Evolutionary conservation across 1,140 invertebrate species (phyloP), one percentile per base, ranked within the genome.

Genomic region (Brachionus rubens): DNA sequence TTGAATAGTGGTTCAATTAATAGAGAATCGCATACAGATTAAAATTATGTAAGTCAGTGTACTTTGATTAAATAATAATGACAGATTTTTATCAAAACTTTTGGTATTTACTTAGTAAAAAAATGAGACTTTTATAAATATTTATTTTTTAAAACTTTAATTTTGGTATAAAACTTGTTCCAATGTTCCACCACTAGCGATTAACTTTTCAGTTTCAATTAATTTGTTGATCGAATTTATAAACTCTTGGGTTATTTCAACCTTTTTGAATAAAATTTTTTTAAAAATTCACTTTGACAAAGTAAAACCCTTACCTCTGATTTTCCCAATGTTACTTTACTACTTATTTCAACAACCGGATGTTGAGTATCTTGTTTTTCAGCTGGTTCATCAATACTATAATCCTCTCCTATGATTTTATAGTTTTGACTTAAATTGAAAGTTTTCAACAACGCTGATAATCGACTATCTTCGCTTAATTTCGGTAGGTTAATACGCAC

Each of bases 171-270:
- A 72, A 14, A 72, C 21, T 26, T 72, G 24, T 12, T 72, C 68
- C 30, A 72, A 41, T 30, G 48, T 4, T 19, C 46, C 68, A 40
- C 46, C 68, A 36, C 16, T 48, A 24, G 43, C 43, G 9, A 72
- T 9, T 19, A 24, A 21, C 30, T 72, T 72, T 40, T 72, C 68
- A 16, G 46, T 28, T 36, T 72, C 68, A 21, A 72, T 72, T 19
- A 72, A 41, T 54, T 72, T 72, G 14, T 72, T 72, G 4, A 72
- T 72, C 4, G 68, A 72, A 26, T 72, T 16, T 21, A 54, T 54
- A 54, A 72, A 72, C 19, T n/a, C 36, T 54, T 72, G 68, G 24
- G 68, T 54, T 26, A 72, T 72, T 72, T 72, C 46, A 50, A 70
- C 65, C 62, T 67, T 43, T 43, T 21, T n/a, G n/a, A n/a, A n/a